Evolutionary conservation across 2,888 invertebrate species (phyloP).

Genomic region (Agrochola lychnidis): DNA sequence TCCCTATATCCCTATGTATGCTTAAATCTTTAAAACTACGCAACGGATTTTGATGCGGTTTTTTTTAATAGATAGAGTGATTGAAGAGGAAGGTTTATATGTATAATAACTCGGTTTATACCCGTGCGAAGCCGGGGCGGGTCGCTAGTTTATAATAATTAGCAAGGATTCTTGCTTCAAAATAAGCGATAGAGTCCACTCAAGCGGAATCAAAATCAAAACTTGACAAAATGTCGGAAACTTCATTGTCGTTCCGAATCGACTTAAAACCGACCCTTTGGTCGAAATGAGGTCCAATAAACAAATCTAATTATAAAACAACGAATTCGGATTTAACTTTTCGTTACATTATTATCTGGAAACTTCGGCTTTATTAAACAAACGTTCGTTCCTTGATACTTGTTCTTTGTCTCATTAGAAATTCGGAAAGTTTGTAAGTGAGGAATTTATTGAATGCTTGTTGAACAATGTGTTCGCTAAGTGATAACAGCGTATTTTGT

Average conservation of each 20-base stretch:
- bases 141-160: constrained; percentile 45
- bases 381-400: constrained; percentile 57
- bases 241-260: constrained; percentile 38
- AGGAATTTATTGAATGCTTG: constrained; percentile 60
- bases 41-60: no score
- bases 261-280: constrained; percentile 51
- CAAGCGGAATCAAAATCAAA: constrained; percentile 24
- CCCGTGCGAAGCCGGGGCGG: no score
- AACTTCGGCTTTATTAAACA: constrained; percentile 56
- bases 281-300: constrained; percentile 56
- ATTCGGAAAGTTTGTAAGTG: constrained; percentile 51
- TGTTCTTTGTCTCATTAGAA: constrained; percentile 62
- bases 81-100: no score
- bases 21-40: no score
- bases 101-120: no score
- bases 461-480: constrained; percentile 52
- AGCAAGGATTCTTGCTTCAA: constrained; percentile 26
- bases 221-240: constrained; percentile 50
- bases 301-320: constrained; percentile 63
- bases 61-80: no score
- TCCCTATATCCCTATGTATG: no score
- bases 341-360: constrained; percentile 56
- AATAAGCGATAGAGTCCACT: constrained; percentile 30
- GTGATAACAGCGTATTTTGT: constrained; percentile 53
- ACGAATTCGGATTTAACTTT: constrained; percentile 63